Evolutionary conservation across 2,888 invertebrate species (phyloP).

Genomic region (Megalurothrips usitatus): DNA sequence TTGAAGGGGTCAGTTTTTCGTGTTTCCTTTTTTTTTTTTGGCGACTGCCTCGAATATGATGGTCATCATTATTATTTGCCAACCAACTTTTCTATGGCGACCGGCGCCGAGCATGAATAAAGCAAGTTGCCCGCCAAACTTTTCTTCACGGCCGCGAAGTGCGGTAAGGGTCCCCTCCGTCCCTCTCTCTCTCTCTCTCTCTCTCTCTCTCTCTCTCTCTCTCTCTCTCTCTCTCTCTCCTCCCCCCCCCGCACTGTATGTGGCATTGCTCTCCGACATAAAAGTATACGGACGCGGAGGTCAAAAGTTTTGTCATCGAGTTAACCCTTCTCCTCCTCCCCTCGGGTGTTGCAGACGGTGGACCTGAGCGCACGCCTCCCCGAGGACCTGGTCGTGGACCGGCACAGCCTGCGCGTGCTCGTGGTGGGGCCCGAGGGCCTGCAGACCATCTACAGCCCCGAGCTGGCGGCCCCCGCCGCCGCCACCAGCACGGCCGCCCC

Average conservation of each 20-base stretch:
- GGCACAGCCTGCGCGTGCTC: slow-evolving; percentile 61
- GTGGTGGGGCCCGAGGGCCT: slow-evolving; percentile 67
- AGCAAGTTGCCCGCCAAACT: background rate
- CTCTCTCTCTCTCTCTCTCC: too few relatives aligned
- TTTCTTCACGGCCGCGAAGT: too few relatives aligned
- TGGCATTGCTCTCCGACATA: too few relatives aligned
- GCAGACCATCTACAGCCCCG: slow-evolving; percentile 65
- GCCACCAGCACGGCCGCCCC: slow-evolving; percentile 38
- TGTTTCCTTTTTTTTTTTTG: background rate
- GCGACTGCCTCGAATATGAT: background rate
- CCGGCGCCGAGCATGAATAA: background rate
- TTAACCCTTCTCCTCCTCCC: too few relatives aligned
- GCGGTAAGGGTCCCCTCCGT: too few relatives aligned
- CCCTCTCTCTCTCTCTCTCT: too few relatives aligned
- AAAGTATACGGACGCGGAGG: too few relatives aligned
- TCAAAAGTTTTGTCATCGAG: too few relatives aligned
- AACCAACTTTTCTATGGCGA: background rate
- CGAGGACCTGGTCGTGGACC: slow-evolving; percentile 55
- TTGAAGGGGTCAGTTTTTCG: background rate
- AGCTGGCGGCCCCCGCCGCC: slow-evolving; percentile 43
- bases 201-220: too few relatives aligned
- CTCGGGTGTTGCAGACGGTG: slow-evolving; percentile 51
- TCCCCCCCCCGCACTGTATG: too few relatives aligned
- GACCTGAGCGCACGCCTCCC: slow-evolving; percentile 61
- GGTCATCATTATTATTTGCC: slow-evolving; percentile 1